phyloP scores from a whole-genome alignment of 2,888 invertebrate species.

The Mythimna ferrago region DNA sequence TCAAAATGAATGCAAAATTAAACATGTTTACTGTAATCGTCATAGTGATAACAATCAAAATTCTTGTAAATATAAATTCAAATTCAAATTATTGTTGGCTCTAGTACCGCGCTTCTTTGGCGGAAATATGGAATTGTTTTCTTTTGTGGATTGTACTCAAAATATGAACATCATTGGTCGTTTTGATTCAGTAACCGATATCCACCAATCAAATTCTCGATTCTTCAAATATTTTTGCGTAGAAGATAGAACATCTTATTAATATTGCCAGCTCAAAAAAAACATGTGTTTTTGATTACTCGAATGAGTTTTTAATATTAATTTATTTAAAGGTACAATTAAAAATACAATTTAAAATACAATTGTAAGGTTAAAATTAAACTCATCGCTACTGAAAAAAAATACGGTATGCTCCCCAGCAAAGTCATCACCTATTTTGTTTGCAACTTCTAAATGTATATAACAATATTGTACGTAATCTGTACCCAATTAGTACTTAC shows the following conservation, averaged over 20 bases:
- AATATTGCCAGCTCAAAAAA: slow-evolving; percentile 42
- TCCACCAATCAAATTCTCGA: slow-evolving; percentile 42
- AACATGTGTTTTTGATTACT: not conserved
- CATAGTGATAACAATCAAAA: slow-evolving; percentile 5
- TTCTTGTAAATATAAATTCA: slow-evolving; percentile 54
- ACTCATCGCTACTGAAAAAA: too few relatives aligned
- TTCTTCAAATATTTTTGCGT: too few relatives aligned
- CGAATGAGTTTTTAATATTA: too few relatives aligned
- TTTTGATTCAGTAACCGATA: rapidly evolving
- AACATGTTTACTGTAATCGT: not conserved
- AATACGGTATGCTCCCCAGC: too few relatives aligned
- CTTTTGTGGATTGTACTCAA: not conserved
- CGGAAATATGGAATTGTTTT: slow-evolving; percentile 70
- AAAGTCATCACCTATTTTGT: too few relatives aligned
- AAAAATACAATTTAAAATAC: too few relatives aligned
- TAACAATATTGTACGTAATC: too few relatives aligned
- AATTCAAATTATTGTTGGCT: slow-evolving; percentile 72
- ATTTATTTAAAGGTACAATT: too few relatives aligned
- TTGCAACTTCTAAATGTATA: too few relatives aligned
- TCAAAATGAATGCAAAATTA: slow-evolving; percentile 24
- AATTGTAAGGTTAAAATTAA: too few relatives aligned
- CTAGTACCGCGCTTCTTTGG: slow-evolving; percentile 81
- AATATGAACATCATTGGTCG: slow-evolving; percentile 49
- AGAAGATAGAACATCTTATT: not conserved
- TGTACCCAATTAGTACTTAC: too few relatives aligned